Evolutionary conservation across 2,797 vertebrate genomes (phyloP).

Genomic region (Tokudaia muenninki): DNA sequence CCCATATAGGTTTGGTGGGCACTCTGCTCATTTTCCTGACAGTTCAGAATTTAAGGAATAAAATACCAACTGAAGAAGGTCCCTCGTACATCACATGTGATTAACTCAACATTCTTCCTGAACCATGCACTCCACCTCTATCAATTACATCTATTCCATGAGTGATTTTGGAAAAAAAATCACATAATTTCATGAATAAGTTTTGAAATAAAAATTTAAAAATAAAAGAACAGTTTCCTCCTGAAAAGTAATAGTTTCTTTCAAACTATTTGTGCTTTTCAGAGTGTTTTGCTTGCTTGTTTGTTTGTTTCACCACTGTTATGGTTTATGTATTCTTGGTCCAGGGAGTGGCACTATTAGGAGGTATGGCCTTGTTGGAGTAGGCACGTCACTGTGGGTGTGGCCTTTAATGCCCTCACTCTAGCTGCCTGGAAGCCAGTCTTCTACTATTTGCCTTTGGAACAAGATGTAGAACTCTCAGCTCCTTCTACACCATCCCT

Average conservation of each 20-base stretch:
- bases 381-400: not conserved
- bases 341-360: not conserved
- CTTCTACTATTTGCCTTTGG: not conserved
- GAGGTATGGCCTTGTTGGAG: not conserved
- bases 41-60: not conserved
- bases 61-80: not conserved
- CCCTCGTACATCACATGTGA: not conserved
- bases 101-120: not conserved
- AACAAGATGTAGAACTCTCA: not conserved
- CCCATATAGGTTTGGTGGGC: not conserved
- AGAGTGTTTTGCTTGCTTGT: not conserved
- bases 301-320: not conserved
- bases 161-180: not conserved
- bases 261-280: not conserved
- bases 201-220: not conserved
- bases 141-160: not conserved
- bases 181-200: not conserved
- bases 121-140: not conserved
- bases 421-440: not conserved
- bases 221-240: not conserved
- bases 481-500: no score
- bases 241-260: not conserved
- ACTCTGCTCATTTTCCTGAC: no score
- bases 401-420: not conserved
- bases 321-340: not conserved